Evolutionary conservation across 2,797 vertebrate species (phyloP).

Genomic region (Hirundo rustica): DNA sequence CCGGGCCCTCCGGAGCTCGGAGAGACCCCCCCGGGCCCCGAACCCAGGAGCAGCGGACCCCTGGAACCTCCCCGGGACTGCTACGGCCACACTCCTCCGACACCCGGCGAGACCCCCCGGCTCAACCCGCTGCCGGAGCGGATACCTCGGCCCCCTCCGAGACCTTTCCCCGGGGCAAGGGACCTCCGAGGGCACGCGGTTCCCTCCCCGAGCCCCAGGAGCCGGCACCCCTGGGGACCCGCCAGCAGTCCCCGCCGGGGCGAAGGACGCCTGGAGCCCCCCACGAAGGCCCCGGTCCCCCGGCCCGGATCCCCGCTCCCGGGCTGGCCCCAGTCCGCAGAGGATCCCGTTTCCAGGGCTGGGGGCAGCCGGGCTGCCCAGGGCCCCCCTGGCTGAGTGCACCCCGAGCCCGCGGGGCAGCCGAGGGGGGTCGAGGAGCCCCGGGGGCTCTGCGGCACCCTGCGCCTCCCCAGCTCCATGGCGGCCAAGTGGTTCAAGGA

Average conservation of each 20-base stretch:
- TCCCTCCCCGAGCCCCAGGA: not conserved
- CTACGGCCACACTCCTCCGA: not conserved
- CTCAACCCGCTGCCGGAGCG: not conserved
- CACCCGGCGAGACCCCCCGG: not conserved
- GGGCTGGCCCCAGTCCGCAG: not conserved
- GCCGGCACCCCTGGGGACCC: constrained; percentile 5
- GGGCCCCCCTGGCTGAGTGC: constrained; percentile 77
- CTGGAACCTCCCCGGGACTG: not conserved
- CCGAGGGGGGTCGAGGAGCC: not conserved
- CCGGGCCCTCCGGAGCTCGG: not conserved
- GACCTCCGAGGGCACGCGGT: not conserved
- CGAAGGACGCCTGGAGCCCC: constrained; percentile 25
- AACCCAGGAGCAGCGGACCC: not conserved
- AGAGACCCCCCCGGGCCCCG: not conserved
- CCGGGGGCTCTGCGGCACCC: constrained; percentile 62
- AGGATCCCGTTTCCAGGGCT: constrained; percentile 9
- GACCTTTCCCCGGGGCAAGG: not conserved
- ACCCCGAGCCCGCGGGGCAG: constrained; percentile 51
- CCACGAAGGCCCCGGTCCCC: constrained; percentile 4
- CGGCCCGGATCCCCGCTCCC: not conserved
- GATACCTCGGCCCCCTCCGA: not conserved
- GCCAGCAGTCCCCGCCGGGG: not conserved
- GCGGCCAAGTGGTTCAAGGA: constrained; percentile 97
- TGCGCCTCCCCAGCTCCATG: constrained; percentile 77
- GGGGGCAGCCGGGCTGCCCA: constrained; percentile 74